Base-by-base conservation (phyloP, 2,113 vertebrate genomes). In the Tichodroma muraria region DNA sequence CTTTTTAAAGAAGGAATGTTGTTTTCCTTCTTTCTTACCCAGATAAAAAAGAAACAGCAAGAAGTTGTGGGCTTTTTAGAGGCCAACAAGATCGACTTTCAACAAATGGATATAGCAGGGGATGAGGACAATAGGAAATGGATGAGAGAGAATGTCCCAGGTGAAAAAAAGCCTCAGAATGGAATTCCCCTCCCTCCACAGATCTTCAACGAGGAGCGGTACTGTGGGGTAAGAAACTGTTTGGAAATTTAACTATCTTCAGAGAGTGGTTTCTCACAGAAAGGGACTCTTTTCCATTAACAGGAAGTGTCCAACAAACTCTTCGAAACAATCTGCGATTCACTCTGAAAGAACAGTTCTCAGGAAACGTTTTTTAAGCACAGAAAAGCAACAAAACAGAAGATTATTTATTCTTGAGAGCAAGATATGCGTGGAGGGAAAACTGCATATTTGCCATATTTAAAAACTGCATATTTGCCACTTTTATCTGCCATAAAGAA, bases 21-120 rank as follows among this genome's bases (percentile, higher is more conserved):
- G 25, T n/a, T 79, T 35, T 80, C 50, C 38, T 28, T 85, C 42
- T 44, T 71, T 89, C 61, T 70, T 79, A 66, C 68, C 37, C 96
- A 99, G 99, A 99, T 99, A 95, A 99, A 99, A 97, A 99, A 99
- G 98, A 99, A 99, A 85, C 99, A 99, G 93, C 99, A 99, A 92
- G 99, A 99, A 97, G 99, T 99, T 44, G 98, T 99, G 24, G 99
- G 98, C 60, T 99, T 99, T 97, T 94, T 99, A 93, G 99, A 99
- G 96, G 99, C 99, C 38, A 98, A 99, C 80, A 99, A 99, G 93
- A 99, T 99, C 37, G 99, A 99, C 86, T 99, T 99, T 86, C 96
- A 99, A 88, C 98, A 98, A 85, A 95, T 99, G 90, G 99, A 99
- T 96, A 99, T 99, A 52, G 99, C 99, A 63, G 98, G 98, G 92